phyloP scores from a whole-genome alignment of 2,888 invertebrate species.

The Cataglyphis cursor region DNA sequence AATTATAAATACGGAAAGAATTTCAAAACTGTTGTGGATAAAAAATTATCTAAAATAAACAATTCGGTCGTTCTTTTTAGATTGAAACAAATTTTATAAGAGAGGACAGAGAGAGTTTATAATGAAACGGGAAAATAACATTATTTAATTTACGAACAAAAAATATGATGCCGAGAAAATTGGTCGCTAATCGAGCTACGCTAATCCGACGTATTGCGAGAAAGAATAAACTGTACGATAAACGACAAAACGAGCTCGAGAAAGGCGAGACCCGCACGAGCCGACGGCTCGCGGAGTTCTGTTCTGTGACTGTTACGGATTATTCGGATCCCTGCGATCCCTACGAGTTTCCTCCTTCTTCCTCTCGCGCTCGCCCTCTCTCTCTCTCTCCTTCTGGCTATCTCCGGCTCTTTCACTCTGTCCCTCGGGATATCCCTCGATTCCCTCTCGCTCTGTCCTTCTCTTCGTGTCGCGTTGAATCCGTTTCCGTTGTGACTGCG shows the following conservation, averaged over 20 bases:
- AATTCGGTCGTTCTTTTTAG: background rate
- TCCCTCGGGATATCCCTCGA: constrained; percentile 71
- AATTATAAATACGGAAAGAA: background rate
- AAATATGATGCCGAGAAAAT: constrained; percentile 19
- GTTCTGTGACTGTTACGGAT: constrained; percentile 82
- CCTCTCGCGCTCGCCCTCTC: constrained; percentile 74
- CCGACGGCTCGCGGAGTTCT: constrained; percentile 85
- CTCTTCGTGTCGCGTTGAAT: constrained; percentile 82
- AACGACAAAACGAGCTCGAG: constrained; percentile 14
- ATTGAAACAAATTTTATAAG: background rate
- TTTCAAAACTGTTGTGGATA: background rate
- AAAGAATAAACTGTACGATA: background rate
- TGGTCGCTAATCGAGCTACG: background rate
- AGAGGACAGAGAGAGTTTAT: background rate
- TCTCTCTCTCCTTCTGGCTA: constrained; percentile 76
- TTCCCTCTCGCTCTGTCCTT: constrained; percentile 78
- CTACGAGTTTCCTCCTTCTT: constrained; percentile 69
- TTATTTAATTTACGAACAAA: background rate
- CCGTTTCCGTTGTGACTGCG: constrained; percentile 85
- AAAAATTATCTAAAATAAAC: background rate
- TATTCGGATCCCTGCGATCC: constrained; percentile 85
- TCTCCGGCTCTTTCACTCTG: constrained; percentile 71
- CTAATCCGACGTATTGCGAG: background rate
- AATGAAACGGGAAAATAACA: constrained; percentile 6
- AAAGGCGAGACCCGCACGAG: constrained; percentile 80